Evolutionary conservation across 2,797 vertebrate species (phyloP).

Genomic region (Anolis apletophallus): DNA sequence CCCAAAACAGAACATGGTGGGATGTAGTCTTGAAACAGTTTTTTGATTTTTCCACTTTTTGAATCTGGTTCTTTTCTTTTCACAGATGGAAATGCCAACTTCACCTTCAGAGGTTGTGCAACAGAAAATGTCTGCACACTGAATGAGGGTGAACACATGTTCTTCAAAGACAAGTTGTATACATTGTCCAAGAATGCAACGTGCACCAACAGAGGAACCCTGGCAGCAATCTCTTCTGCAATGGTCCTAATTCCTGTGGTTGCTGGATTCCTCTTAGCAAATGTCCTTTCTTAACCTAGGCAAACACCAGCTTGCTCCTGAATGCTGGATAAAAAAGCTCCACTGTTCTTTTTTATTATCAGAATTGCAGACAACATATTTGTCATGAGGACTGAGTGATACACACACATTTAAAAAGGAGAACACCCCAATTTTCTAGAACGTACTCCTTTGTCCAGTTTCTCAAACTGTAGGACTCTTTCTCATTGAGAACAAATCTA

Average conservation of each 20-base stretch:
- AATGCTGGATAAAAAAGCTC: not conserved
- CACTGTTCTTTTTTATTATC: not conserved
- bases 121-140: not conserved
- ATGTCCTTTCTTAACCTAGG: not conserved
- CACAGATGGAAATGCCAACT: not conserved
- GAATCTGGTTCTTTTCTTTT: not conserved
- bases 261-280: not conserved
- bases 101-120: conserved; percentile 18
- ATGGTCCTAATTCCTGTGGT: not conserved
- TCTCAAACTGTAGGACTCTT: not conserved
- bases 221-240: not conserved
- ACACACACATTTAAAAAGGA: not conserved
- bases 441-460: not conserved
- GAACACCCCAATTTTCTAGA: not conserved
- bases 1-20: not conserved
- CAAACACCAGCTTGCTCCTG: not conserved
- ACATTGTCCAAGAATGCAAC: fast-evolving
- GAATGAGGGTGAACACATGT: not conserved
- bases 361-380: not conserved
- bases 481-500: not conserved
- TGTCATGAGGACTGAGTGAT: not conserved
- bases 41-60: not conserved
- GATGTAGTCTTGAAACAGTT: not conserved
- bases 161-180: not conserved
- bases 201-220: not conserved